These are phyloP conservation scores for Rhyacophila brunnea DNA, from an alignment of 1,140 invertebrate species.

Conservation along the genomic window DNA sequence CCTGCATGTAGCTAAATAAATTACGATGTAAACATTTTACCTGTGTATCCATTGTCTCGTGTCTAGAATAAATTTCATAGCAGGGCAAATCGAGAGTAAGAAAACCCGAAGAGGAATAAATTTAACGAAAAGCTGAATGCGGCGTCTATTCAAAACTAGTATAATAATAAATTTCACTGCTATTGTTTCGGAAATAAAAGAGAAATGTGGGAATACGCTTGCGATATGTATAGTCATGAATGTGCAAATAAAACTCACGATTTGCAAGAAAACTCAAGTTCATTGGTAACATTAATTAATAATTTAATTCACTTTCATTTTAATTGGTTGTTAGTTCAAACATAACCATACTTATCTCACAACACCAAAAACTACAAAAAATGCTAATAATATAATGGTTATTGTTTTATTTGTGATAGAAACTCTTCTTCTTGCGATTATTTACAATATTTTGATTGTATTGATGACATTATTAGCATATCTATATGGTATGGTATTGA, in stretches of 20 bases:
- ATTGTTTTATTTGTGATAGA: too few species aligned
- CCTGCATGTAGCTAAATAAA: too few species aligned
- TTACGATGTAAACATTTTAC: not conserved
- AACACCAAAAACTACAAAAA: too few species aligned
- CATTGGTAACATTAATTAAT: conserved; percentile 14
- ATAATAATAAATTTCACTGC: conserved; percentile 34
- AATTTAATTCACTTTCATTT: conserved; percentile 20
- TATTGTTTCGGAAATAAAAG: conserved; percentile 33
- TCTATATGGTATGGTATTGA: too few species aligned
- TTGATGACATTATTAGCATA: too few species aligned
- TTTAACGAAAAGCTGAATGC: conserved; percentile 31
- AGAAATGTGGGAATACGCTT: conserved; percentile 31
- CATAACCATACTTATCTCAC: too few species aligned
- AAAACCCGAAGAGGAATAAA: conserved; percentile 27
- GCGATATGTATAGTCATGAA: too few species aligned
- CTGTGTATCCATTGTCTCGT: not conserved
- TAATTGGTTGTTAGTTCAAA: conserved; percentile 10
- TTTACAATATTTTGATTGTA: too few species aligned
- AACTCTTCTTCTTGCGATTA: too few species aligned
- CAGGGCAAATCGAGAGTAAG: not conserved
- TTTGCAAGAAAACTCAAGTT: not conserved
- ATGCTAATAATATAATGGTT: too few species aligned
- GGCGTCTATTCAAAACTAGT: conserved; percentile 23
- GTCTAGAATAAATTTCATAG: not conserved
- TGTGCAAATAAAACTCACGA: too few species aligned